Conservation (phyloP, 2,113 vertebrate genomes). For the Colius striatus region DNA sequence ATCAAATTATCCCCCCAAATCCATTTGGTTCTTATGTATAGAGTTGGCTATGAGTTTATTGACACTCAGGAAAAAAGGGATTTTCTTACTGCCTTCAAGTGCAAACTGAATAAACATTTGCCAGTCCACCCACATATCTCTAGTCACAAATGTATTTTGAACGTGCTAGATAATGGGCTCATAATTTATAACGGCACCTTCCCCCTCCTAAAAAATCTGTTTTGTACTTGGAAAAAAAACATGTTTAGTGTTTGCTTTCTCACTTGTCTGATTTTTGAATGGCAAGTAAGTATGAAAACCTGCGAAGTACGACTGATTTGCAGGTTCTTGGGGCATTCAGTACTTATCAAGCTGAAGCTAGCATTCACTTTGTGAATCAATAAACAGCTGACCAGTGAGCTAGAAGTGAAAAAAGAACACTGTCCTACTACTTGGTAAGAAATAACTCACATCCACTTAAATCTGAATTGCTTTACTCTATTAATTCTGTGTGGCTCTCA, state of each 20-base stretch:
- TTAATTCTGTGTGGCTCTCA: not conserved
- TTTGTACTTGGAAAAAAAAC: not conserved
- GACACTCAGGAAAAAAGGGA: not conserved
- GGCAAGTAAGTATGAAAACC: not conserved
- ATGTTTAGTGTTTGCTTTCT: conserved; percentile 16
- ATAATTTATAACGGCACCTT: not conserved
- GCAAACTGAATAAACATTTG: conserved; percentile 7
- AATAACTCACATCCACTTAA: not conserved
- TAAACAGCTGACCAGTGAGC: not conserved
- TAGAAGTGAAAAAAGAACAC: not conserved
- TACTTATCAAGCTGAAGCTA: not conserved
- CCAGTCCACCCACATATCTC: not conserved
- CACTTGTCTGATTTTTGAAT: not conserved
- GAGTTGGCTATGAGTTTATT: not conserved
- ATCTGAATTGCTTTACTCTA: not conserved
- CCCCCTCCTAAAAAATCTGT: not conserved
- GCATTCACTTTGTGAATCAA: not conserved
- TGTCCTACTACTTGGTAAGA: not conserved
- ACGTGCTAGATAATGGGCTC: not conserved
- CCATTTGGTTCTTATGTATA: conserved; percentile 50
- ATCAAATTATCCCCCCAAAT: conserved; percentile 43
- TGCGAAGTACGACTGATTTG: not conserved
- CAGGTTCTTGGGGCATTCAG: not conserved
- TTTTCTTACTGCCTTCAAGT: conserved; percentile 2
- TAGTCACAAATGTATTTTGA: conserved; percentile 14